Evolutionary conservation across 2,888 invertebrate species (phyloP), one percentile per base, ranked within the genome.

Genomic region (Tetheella fluctuosa): DNA sequence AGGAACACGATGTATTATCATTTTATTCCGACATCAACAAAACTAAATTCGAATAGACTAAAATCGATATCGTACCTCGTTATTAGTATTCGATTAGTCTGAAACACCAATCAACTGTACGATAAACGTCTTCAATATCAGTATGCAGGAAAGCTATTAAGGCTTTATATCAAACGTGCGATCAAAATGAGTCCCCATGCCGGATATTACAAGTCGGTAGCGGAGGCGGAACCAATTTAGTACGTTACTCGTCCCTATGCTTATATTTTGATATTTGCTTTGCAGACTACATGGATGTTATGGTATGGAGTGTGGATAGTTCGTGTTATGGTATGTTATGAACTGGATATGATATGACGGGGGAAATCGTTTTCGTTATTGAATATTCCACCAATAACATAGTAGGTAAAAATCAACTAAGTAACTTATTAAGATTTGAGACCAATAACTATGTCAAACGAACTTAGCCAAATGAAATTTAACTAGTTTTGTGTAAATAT

Each of bases 151-250:
- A 68, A 71, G 73, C 71, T 71, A 74, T 79, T 70, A 74, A 64
- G 56, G 67, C 71, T 71, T 68, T 65, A 61, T 70, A 72, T 70
- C 68, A 61, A 56, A 55, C 15, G 34, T 62, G 59, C 56, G 71
- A 70, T 73, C 70, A 64, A 68, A 76, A 74, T 73, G 75, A 71
- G 67, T 63, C 59, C 58, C 57, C 58, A 48, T 48, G 58, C 70
- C 80, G 83, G 82, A 83, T 83, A 83, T 83, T 83, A 76, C 71
- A 71, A 76, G 69, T 70, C 70, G 65, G 67, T 60, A 58, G 42
- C 62, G 58, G 68, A 70, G 64, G 61, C 67, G 52, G 54, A 58
- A 39, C 52, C 59, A 62, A 66, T 71, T 70, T 67, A 64, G 52
- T 58, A 30, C n/a, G n/a, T n/a, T 55, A 25, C 37, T 23, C 30